Evolutionary conservation across 2,113 vertebrate genomes (phyloP), one percentile per base, ranked within the genome.

Genomic region (Dipodomys merriami): DNA sequence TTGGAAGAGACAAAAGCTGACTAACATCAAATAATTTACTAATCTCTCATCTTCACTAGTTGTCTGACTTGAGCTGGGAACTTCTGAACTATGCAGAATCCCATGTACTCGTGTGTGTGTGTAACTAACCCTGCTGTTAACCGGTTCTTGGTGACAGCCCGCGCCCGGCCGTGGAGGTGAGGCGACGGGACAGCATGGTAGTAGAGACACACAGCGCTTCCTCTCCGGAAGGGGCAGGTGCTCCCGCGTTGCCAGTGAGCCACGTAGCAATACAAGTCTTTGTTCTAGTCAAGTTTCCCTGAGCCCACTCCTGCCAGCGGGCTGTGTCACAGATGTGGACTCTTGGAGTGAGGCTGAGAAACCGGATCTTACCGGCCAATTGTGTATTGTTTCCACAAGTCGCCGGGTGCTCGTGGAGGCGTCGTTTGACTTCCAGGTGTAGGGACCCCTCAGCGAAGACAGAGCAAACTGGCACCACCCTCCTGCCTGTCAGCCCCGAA

Each of bases 1-100:
- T 93, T 77, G 76, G 86, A 62, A 92, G 57, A 80, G 86, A 69
- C 72, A 71, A 33, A 97, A 96, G 90, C 60, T 1, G 76, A 91
- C 92, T 89, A 65, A 88, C 9, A 1, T 80, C 74, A 89, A 83
- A 62, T 78, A 86, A 91, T 68, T 64, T 83, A 13, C 88, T 94
- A 46, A 60, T 83, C 62, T 74, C 0, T 69, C 33, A 7, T 80
- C 69, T 62, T 89, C 18, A 22, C 64, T 79, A 83, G 74, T 76
- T 90, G 69, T 60, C 79, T 91, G 71, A 90, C 83, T 94, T 94
- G 78, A 91, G 76, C 77, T 72, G 72, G 33, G 77, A 82, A 73
- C 19, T 80, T 86, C 69, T 96, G 89, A 83, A 90, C 76, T 49
- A 27, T 81, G 46, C 62, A 86, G 87, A 87, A 91, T 68, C 30